phyloP scores from a whole-genome alignment of 2,888 invertebrate species.

The Netelia virgata region DNA sequence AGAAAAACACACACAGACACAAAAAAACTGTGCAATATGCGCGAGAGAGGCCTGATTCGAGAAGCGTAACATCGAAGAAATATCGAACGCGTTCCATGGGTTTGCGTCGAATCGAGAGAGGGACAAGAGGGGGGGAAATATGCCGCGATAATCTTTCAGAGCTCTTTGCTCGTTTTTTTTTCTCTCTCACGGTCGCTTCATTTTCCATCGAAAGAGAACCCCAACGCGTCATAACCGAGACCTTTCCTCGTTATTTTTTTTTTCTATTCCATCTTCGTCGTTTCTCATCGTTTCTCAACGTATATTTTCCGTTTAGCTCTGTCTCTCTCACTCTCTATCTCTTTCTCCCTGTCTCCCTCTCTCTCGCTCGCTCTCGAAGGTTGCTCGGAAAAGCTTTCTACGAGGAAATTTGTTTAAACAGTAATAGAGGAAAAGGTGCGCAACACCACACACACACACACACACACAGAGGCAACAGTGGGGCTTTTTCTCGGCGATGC shows the following conservation, averaged over 20 bases:
- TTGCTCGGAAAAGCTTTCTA: conserved; percentile 79
- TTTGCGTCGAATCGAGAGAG: conserved; percentile 3
- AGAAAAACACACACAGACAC: neutral
- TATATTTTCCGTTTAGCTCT: conserved; percentile 4
- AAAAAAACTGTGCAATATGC: conserved; percentile 15
- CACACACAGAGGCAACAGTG: neutral
- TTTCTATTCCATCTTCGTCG: neutral
- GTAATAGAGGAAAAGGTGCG: conserved; percentile 73
- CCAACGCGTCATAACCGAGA: conserved; percentile 1
- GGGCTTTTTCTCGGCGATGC: conserved; percentile 58
- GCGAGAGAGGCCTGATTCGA: conserved; percentile 21
- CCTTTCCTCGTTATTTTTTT: conserved; percentile 3
- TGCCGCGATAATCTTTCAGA: neutral
- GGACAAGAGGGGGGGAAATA: conserved; percentile 5
- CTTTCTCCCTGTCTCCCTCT: no score
- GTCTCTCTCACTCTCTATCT: neutral
- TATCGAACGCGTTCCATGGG: conserved; percentile 43
- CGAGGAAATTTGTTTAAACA: conserved; percentile 81
- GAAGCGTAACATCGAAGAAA: conserved; percentile 47
- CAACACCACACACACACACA: conserved; percentile 67
- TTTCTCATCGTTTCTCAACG: conserved; percentile 25
- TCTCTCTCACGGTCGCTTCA: neutral
- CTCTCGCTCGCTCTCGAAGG: conserved; percentile 5
- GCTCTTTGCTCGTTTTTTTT: conserved; percentile 3
- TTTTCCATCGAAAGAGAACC: neutral